Evolutionary conservation across 92 coral and sea anemone genomes (phyloP).

Genomic region (Nematostella vectensis): DNA sequence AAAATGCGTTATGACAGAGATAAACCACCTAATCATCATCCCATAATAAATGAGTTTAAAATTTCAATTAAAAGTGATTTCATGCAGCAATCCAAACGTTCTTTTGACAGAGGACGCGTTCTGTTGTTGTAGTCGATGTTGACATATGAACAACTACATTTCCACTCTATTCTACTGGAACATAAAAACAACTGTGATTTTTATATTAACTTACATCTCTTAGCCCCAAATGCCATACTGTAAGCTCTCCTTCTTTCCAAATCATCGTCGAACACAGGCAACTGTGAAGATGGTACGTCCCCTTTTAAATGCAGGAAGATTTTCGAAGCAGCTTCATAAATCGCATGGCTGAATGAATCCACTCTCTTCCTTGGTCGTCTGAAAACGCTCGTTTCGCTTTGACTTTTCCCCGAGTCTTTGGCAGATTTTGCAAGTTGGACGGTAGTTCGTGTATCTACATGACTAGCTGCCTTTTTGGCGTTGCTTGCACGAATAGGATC

Average conservation of each 20-base stretch:
- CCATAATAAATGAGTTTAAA: too few relatives aligned
- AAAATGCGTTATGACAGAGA: neutral
- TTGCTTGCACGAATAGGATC: slow-evolving; percentile 6
- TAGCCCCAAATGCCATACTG: slow-evolving; percentile 95
- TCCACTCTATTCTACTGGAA: too few relatives aligned
- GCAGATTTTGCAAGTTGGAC: slow-evolving; percentile 28
- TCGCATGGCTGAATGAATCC: slow-evolving; percentile 60
- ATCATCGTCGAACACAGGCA: slow-evolving; percentile 87
- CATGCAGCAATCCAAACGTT: too few relatives aligned
- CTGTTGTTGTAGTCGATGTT: too few relatives aligned
- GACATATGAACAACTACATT: too few relatives aligned
- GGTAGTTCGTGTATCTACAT: slow-evolving; percentile 23
- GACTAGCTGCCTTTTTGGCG: slow-evolving; percentile 52
- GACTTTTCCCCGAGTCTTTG: slow-evolving; percentile 23
- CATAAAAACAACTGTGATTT: too few relatives aligned
- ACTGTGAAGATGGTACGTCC: slow-evolving; percentile 47
- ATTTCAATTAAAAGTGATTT: too few relatives aligned
- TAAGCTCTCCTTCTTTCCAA: slow-evolving; percentile 85
- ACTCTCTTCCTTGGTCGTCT: slow-evolving; percentile 35
- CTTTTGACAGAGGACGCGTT: too few relatives aligned
- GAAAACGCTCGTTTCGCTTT: slow-evolving; percentile 46
- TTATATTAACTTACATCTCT: slow-evolving; percentile 69
- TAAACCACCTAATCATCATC: too few relatives aligned
- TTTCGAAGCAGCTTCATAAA: slow-evolving; percentile 84
- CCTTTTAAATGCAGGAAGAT: slow-evolving; percentile 87